Conservation (phyloP, 1,140 invertebrate genomes). For the Ruditapes philippinarum region DNA sequence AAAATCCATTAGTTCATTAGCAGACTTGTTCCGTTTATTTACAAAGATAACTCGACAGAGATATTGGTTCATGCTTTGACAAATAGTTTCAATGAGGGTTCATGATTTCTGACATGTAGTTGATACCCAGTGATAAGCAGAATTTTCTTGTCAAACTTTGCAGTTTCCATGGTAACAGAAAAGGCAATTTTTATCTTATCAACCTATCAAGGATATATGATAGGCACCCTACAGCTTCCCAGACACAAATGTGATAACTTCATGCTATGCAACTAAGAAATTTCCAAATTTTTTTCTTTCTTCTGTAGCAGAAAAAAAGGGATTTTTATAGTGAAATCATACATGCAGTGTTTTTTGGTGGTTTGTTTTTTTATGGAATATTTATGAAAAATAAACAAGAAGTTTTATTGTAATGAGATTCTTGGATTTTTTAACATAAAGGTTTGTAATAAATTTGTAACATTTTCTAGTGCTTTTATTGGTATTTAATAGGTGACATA, state of each 20-base stretch:
- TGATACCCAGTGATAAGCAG: constrained; percentile 51
- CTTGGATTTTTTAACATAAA: too few species aligned
- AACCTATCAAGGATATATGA: constrained; percentile 59
- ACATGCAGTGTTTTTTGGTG: too few species aligned
- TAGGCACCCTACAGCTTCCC: constrained; percentile 44
- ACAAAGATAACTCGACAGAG: not conserved
- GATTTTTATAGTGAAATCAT: too few species aligned
- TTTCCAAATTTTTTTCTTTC: constrained; percentile 24
- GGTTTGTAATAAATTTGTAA: too few species aligned
- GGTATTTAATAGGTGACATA: too few species aligned
- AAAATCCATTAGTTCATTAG: not conserved
- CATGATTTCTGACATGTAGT: constrained; percentile 54
- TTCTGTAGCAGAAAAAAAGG: not conserved
- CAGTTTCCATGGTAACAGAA: constrained; percentile 51
- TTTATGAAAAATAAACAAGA: too few species aligned
- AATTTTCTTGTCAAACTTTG: constrained; percentile 58
- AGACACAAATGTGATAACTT: constrained; percentile 42
- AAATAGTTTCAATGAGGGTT: constrained; percentile 27
- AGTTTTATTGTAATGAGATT: too few species aligned
- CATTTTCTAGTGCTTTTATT: too few species aligned
- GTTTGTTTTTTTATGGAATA: too few species aligned
- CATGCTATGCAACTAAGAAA: constrained; percentile 1
- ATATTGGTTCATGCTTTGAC: constrained; percentile 47
- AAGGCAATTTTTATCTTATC: constrained; percentile 57
- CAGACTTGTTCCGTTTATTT: not conserved